phyloP scores from a whole-genome alignment of 2,113 vertebrate genomes.

The Mola mola region DNA sequence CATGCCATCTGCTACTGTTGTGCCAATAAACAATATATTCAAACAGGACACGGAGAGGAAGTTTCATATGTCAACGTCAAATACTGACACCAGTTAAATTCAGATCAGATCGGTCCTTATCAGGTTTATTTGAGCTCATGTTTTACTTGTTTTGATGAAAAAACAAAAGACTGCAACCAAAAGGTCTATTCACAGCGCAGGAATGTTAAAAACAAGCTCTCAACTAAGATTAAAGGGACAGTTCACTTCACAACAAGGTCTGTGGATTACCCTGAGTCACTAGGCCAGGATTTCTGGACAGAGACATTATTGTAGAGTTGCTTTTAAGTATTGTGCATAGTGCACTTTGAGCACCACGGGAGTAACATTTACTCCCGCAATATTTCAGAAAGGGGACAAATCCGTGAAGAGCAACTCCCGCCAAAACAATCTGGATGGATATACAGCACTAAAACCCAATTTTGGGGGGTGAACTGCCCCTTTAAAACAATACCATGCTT shows the following conservation, averaged over 20 bases:
- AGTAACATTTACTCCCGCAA: not conserved
- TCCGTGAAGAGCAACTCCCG: not conserved
- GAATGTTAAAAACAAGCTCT: not conserved
- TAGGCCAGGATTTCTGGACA: no score
- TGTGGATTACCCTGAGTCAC: no score
- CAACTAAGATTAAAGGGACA: not conserved
- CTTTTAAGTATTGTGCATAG: no score
- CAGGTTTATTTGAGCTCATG: not conserved
- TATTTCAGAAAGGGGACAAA: not conserved
- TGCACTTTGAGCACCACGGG: not conserved
- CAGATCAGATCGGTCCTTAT: not conserved
- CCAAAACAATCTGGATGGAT: not conserved
- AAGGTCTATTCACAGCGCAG: not conserved
- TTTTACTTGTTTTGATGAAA: no score
- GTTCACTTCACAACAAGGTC: not conserved
- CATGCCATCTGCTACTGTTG: slow-evolving; percentile 18
- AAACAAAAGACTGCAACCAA: not conserved
- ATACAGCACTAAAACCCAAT: no score
- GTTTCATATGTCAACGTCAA: slow-evolving; percentile 15
- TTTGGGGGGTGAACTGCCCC: no score
- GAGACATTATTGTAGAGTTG: no score
- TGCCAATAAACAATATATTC: slow-evolving; percentile 19
- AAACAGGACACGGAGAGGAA: not conserved
- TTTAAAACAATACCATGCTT: no score
- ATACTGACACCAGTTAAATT: not conserved